These are phyloP conservation scores for Amblyjoppa fuscipennis DNA, from an alignment of 2,888 invertebrate species.

Conservation along the genomic window DNA sequence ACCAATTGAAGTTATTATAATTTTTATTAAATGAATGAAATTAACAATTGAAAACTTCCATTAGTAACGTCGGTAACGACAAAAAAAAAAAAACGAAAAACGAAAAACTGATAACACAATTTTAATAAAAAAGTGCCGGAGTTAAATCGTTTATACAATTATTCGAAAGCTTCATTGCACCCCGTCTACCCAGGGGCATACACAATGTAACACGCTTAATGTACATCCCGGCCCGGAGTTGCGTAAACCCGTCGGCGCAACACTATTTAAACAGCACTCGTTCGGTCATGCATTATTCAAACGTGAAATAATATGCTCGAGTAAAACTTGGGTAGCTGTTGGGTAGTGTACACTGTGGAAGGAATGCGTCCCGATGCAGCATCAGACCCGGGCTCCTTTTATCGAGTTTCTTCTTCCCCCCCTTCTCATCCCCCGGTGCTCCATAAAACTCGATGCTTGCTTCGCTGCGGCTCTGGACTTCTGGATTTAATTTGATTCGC, in stretches of 20 bases:
- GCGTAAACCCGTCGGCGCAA: slow-evolving; percentile 42
- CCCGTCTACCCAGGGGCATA: neutral
- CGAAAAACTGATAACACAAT: neutral
- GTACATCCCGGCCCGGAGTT: slow-evolving; percentile 18
- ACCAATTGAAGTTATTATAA: neutral
- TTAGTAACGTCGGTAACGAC: neutral
- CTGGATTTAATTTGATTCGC: slow-evolving; percentile 70
- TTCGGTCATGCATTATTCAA: slow-evolving; percentile 58
- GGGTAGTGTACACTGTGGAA: slow-evolving; percentile 14
- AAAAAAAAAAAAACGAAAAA: no score
- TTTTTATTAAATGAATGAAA: neutral
- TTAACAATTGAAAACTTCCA: neutral
- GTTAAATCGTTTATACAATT: neutral
- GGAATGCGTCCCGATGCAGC: slow-evolving; percentile 52
- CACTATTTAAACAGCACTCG: slow-evolving; percentile 53
- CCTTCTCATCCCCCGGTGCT: slow-evolving; percentile 19
- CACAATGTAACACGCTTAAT: slow-evolving; percentile 18
- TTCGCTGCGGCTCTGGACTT: slow-evolving; percentile 26
- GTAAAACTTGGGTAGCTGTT: slow-evolving; percentile 41
- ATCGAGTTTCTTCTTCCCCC: slow-evolving; percentile 46
- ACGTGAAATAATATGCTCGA: slow-evolving; percentile 60
- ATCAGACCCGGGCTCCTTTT: slow-evolving; percentile 32
- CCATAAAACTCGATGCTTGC: slow-evolving; percentile 31
- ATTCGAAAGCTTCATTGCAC: neutral
- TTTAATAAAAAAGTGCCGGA: neutral